Evolutionary conservation across 2,797 vertebrate genomes (phyloP).

Genomic region (Otolemur crassicaudatus): DNA sequence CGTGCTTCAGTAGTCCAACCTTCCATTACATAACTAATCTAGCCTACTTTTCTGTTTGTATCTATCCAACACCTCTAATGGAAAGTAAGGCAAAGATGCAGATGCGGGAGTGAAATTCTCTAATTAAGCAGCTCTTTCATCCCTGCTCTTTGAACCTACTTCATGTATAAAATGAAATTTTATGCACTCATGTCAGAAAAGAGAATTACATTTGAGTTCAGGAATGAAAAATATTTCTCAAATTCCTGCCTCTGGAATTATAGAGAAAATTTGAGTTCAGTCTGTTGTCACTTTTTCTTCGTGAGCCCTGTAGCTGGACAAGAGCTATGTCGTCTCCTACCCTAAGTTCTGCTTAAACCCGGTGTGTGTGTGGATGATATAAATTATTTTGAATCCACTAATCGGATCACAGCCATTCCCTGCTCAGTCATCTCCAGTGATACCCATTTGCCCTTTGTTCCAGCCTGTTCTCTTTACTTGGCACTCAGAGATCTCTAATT

Average conservation of each 20-base stretch:
- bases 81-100: background rate
- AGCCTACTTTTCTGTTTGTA: background rate
- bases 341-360: background rate
- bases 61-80: background rate
- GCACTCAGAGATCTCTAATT: background rate
- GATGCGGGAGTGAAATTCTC: background rate
- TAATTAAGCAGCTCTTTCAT: background rate
- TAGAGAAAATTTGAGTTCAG: background rate
- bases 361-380: background rate
- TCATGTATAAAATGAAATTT: background rate
- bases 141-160: background rate
- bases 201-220: background rate
- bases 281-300: background rate
- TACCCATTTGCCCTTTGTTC: background rate
- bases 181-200: background rate
- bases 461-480: background rate
- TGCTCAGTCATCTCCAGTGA: background rate
- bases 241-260: background rate
- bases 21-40: background rate
- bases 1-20: background rate
- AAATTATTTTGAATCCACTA: background rate
- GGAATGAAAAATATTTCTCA: background rate
- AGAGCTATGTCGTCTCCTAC: background rate
- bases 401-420: background rate
- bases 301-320: background rate